Percentiles rank a stretch among this genome's conserved stretches.
phyloP scores from a whole-genome alignment of 2,888 invertebrate genomes.

The Liodrosophila aerea region DNA sequence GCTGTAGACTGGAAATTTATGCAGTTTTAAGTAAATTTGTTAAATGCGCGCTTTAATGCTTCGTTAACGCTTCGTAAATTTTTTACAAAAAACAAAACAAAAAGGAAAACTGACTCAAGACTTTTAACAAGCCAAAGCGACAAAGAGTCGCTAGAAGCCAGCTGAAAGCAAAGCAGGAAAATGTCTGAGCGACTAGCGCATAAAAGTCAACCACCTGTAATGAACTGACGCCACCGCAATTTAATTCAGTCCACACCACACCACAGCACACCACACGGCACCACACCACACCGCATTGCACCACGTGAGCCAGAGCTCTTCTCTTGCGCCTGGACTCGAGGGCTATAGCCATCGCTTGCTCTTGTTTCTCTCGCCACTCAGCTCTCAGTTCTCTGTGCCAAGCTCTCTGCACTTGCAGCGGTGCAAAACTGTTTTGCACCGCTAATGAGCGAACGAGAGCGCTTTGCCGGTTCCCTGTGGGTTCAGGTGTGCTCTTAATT shows the following conservation, averaged over 20 bases:
- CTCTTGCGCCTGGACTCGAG: constrained; percentile 4
- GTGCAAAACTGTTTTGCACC: constrained; percentile 58
- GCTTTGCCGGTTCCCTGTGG: neutral
- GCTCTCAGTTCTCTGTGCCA: constrained; percentile 6
- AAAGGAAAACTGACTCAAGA: constrained; percentile 42
- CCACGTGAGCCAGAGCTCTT: constrained; percentile 22
- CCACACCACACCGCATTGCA: constrained; percentile 2
- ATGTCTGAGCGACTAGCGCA: constrained; percentile 39
- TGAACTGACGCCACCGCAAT: constrained; percentile 80
- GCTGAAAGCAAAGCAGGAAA: neutral
- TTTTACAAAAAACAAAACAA: constrained; percentile 62
- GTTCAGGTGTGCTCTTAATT: constrained; percentile 53
- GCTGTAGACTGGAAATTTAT: constrained; percentile 67
- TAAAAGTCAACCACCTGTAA: constrained; percentile 79
- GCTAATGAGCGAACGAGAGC: constrained; percentile 46
- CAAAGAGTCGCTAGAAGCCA: constrained; percentile 24
- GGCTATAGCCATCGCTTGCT: too few relatives aligned
- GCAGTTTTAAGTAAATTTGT: constrained; percentile 81
- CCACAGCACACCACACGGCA: constrained; percentile 4
- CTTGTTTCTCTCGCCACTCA: neutral
- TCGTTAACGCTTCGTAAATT: constrained; percentile 80
- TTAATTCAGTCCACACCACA: constrained; percentile 64
- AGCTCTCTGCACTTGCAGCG: constrained; percentile 39
- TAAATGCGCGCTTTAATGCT: constrained; percentile 82
- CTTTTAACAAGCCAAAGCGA: constrained; percentile 48